Conservation (phyloP, 2,113 vertebrate species). For the Neolamprologus sp. region DNA sequence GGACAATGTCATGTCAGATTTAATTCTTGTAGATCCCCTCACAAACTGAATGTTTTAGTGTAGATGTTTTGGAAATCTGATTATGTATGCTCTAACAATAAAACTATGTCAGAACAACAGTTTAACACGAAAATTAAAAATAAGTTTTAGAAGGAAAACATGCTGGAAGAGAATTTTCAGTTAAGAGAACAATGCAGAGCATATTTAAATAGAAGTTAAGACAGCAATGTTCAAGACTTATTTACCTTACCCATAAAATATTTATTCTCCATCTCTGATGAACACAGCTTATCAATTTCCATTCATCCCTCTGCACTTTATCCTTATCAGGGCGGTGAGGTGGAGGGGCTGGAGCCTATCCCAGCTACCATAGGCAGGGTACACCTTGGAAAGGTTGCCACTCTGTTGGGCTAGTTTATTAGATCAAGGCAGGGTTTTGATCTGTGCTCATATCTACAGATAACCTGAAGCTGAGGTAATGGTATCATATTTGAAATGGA, state of each 20-base stretch:
- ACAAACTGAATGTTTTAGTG: constrained; percentile 48
- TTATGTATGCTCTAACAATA: neutral
- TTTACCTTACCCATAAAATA: neutral
- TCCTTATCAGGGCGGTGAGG: neutral
- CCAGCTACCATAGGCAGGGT: neutral
- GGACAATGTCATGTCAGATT: constrained; percentile 55
- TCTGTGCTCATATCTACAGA: neutral
- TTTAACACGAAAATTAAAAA: neutral
- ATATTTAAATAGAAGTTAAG: neutral
- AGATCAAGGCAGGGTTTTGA: neutral
- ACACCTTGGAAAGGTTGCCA: neutral
- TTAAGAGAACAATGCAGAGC: neutral
- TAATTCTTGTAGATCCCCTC: constrained; percentile 32
- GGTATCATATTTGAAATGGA: neutral
- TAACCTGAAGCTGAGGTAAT: neutral
- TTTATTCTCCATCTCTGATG: neutral
- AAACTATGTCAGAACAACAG: neutral
- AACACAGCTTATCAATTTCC: neutral
- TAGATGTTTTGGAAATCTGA: constrained; percentile 29
- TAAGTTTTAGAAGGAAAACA: neutral
- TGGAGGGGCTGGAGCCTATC: neutral
- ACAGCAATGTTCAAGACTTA: neutral
- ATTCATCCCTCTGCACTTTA: neutral
- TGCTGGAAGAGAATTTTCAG: neutral
- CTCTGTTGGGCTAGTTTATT: neutral